Evolutionary conservation across 2,888 invertebrate species (phyloP).

Genomic region (Caenorhabditis japonica): DNA sequence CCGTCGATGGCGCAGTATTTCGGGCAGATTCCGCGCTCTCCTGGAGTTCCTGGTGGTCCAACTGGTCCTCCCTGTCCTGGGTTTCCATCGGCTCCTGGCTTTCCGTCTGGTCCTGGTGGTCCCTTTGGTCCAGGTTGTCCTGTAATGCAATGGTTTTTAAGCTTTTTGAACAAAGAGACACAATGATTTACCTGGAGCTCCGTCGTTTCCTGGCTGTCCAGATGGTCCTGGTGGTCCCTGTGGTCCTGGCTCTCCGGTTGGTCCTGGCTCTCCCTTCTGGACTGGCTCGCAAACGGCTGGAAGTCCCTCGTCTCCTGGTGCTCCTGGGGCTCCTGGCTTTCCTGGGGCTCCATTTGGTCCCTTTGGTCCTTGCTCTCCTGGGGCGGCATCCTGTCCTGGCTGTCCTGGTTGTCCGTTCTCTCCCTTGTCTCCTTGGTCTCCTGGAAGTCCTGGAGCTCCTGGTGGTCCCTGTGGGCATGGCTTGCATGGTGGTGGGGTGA

Average conservation of each 20-base stretch:
- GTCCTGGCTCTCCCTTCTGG: slow-evolving; percentile 65
- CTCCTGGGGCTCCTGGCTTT: slow-evolving; percentile 65
- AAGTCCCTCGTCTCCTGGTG: slow-evolving; percentile 61
- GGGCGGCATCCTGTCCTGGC: slow-evolving; percentile 59
- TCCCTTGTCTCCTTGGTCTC: slow-evolving; percentile 66
- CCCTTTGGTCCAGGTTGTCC: slow-evolving; percentile 63
- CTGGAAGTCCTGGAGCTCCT: slow-evolving; percentile 68
- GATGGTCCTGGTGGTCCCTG: slow-evolving; percentile 65
- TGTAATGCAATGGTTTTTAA: slow-evolving; percentile 6
- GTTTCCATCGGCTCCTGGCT: slow-evolving; percentile 61
- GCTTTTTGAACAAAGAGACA: not conserved
- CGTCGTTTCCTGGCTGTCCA: slow-evolving; percentile 64
- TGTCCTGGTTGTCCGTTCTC: slow-evolving; percentile 64
- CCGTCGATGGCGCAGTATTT: slow-evolving; percentile 59
- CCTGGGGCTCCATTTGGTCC: slow-evolving; percentile 69
- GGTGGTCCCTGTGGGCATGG: slow-evolving; percentile 67
- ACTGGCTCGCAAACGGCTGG: slow-evolving; percentile 62
- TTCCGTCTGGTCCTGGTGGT: slow-evolving; percentile 62
- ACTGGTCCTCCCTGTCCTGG: slow-evolving; percentile 59
- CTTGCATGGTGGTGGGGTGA: slow-evolving; percentile 64
- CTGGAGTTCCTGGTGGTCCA: slow-evolving; percentile 61
- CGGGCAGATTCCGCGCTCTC: slow-evolving; percentile 65
- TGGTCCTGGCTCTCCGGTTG: slow-evolving; percentile 68
- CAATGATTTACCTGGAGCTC: slow-evolving; percentile 39
- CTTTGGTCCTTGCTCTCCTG: slow-evolving; percentile 66